Percentiles rank a stretch among this genome's conserved stretches.
Conservation (phyloP, 2,113 vertebrate genomes). For the Saccopteryx bilineata region DNA sequence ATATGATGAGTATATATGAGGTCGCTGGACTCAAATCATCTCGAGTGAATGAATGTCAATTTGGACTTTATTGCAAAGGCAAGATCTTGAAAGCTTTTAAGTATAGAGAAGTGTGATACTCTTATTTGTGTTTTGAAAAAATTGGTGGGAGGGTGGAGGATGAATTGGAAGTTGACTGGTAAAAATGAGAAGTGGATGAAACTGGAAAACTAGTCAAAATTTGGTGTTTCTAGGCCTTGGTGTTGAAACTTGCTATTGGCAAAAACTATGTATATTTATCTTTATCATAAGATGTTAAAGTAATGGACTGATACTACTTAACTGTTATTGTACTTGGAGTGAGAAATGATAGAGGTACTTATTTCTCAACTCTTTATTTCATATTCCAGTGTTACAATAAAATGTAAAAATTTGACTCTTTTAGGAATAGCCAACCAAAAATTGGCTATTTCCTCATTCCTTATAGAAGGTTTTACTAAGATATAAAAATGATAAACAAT, state of each 20-base stretch:
- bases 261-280: not conserved
- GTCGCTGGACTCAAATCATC: not conserved
- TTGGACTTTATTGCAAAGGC: not conserved
- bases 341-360: not conserved
- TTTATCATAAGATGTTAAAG: slow-evolving; percentile 21
- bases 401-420: slow-evolving; percentile 33
- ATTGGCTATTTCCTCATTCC: not conserved
- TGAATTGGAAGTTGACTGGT: not conserved
- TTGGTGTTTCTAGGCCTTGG: not conserved
- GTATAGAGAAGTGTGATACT: not conserved
- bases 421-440: not conserved
- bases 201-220: not conserved
- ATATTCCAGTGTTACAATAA: not conserved
- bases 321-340: not conserved
- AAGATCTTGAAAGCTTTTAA: not conserved
- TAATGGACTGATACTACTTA: not conserved
- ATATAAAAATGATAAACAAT: slow-evolving; percentile 38
- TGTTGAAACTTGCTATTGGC: not conserved
- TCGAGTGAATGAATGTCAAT: not conserved
- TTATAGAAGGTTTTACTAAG: not conserved
- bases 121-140: slow-evolving; percentile 33
- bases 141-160: not conserved
- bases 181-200: not conserved
- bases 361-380: slow-evolving; percentile 25
- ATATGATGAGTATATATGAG: too few species aligned